Percentiles rank a stretch among this genome's conserved stretches.
Conservation (phyloP, 1,140 invertebrate species). For the Zophobas morio region DNA sequence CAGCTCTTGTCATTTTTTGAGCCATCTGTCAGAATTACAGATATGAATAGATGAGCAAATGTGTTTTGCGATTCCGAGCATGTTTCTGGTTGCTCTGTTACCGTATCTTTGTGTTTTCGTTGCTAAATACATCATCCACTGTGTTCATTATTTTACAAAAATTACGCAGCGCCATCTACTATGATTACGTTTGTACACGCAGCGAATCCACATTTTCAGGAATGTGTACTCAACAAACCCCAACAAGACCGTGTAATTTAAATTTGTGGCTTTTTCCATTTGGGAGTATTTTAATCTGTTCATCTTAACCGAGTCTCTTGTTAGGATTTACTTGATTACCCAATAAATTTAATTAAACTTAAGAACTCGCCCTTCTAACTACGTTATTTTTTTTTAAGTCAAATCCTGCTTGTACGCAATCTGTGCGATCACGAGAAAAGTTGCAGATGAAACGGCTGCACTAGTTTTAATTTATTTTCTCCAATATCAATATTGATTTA, state of each 20-base stretch:
- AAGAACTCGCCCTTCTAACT: conserved; percentile 5
- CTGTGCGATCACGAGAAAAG: too few relatives aligned
- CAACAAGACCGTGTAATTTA: conserved; percentile 17
- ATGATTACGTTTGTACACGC: not conserved
- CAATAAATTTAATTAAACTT: conserved; percentile 36
- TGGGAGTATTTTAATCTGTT: conserved; percentile 38
- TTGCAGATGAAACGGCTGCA: too few relatives aligned
- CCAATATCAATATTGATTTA: conserved; percentile 23
- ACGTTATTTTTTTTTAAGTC: conserved; percentile 5
- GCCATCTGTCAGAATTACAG: conserved; percentile 1
- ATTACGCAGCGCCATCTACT: not conserved
- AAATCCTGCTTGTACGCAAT: too few relatives aligned
- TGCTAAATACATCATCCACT: not conserved
- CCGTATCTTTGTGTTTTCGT: not conserved
- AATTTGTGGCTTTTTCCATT: conserved; percentile 38
- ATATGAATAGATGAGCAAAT: conserved; percentile 5
- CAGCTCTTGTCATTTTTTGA: not conserved
- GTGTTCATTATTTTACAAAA: not conserved
- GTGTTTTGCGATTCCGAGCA: conserved; percentile 2
- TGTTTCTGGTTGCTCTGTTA: not conserved
- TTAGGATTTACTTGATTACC: conserved; percentile 39
- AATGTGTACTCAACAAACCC: not conserved
- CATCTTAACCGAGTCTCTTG: conserved; percentile 27
- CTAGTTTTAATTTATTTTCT: conserved; percentile 4
- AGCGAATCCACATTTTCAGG: conserved; percentile 5